These are phyloP conservation scores for Burhinus bistriatus DNA, from an alignment of 2,113 vertebrate species.

Conservation along the genomic window DNA sequence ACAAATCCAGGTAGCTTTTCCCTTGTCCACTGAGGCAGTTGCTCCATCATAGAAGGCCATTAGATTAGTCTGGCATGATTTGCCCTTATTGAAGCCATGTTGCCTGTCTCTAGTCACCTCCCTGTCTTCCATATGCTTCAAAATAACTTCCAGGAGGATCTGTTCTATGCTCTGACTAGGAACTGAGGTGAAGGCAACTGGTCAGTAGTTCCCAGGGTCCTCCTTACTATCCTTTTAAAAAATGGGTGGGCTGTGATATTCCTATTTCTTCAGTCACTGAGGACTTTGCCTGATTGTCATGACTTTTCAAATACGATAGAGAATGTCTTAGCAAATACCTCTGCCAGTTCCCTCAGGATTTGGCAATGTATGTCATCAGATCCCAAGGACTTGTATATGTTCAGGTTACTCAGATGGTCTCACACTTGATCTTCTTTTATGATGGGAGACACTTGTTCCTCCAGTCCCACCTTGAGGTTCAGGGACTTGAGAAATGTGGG, in stretches of 20 bases:
- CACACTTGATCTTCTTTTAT: background rate
- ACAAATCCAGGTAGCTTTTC: background rate
- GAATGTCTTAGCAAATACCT: background rate
- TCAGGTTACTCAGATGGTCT: background rate
- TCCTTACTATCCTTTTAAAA: background rate
- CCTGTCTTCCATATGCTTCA: background rate
- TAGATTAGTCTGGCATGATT: background rate
- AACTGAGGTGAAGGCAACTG: background rate
- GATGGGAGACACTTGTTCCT: accelerated
- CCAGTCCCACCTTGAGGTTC: background rate
- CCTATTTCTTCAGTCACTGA: background rate
- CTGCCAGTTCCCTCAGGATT: background rate
- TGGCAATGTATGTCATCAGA: too few species aligned
- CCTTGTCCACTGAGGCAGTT: background rate
- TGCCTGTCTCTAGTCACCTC: background rate
- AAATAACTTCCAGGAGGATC: background rate
- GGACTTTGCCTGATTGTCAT: background rate
- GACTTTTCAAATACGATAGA: background rate
- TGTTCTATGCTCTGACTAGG: background rate
- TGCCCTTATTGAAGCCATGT: background rate
- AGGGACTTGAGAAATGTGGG: background rate
- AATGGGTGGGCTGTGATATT: background rate
- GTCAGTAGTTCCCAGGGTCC: background rate
- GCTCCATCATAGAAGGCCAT: background rate
- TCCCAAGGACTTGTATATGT: too few species aligned